A percentile compares a stretch with the other conserved stretches of the same genome.
These are phyloP conservation scores for Oreonectes daqikongensis DNA, from an alignment of 2,797 vertebrate species.

Conservation along the genomic window DNA sequence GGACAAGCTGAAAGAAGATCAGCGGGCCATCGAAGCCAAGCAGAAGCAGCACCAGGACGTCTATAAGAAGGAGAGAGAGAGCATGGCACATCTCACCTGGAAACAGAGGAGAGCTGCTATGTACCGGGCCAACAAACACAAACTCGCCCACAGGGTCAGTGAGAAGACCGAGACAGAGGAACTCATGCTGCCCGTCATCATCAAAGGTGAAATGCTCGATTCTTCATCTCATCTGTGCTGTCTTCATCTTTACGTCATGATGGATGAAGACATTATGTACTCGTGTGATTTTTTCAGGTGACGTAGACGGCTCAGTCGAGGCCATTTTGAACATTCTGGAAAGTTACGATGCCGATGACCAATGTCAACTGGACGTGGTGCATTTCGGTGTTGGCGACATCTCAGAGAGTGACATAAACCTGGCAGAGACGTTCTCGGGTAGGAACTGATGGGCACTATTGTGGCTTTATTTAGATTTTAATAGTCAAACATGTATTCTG, in stretches of 20 bases:
- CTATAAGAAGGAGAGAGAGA: conserved; percentile 74
- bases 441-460: conserved; percentile 1
- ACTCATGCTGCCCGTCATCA: conserved; percentile 75
- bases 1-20: conserved; percentile 77
- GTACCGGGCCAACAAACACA: conserved; percentile 74
- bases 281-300: conserved; percentile 73
- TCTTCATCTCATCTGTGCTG: not conserved
- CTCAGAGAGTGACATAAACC: conserved; percentile 85
- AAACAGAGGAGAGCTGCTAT: conserved; percentile 73
- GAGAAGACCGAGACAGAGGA: conserved; percentile 72
- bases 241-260: not conserved
- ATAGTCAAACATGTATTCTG: too few species aligned
- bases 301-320: conserved; percentile 93
- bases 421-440: conserved; percentile 89
- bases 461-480: too few species aligned
- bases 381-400: conserved; percentile 91
- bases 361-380: conserved; percentile 86
- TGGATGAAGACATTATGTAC: too few species aligned
- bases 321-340: conserved; percentile 86
- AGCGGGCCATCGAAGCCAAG: conserved; percentile 78
- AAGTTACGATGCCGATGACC: conserved; percentile 83
- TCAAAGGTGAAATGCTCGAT: conserved; percentile 82
- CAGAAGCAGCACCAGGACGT: conserved; percentile 80
- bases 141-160: conserved; percentile 65
- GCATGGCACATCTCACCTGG: conserved; percentile 81